These are phyloP conservation scores for Lasioglossum morio DNA, from an alignment of 2,888 invertebrate genomes.

Conservation along the genomic window DNA sequence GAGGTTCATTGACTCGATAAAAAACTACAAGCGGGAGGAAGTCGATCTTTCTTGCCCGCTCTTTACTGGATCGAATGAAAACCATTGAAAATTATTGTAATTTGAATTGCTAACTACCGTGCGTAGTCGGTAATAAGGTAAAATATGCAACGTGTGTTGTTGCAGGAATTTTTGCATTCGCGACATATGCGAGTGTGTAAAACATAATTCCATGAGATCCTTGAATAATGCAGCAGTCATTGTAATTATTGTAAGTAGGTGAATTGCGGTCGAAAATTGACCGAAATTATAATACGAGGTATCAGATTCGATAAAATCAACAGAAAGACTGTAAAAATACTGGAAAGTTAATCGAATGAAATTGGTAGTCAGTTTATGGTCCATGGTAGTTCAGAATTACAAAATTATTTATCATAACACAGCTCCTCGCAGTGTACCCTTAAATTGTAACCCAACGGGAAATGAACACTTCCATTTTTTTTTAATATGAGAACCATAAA, in stretches of 20 bases:
- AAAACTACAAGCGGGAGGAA: not conserved
- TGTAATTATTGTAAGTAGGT: conserved; percentile 2
- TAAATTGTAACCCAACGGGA: too few species aligned
- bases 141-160: conserved; percentile 2
- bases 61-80: not conserved
- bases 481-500: not conserved
- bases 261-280: not conserved
- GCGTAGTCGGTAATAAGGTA: not conserved
- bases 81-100: not conserved
- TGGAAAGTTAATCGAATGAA: not conserved
- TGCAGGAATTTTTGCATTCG: not conserved
- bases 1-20: not conserved
- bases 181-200: not conserved
- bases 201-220: not conserved
- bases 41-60: not conserved
- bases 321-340: not conserved
- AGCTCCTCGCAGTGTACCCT: too few species aligned
- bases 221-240: not conserved
- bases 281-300: not conserved
- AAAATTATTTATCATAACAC: too few species aligned
- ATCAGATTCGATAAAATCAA: not conserved
- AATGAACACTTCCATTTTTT: not conserved
- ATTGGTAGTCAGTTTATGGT: not conserved
- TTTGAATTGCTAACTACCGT: not conserved
- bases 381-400: too few species aligned